Evolutionary conservation across 2,888 invertebrate genomes (phyloP).

Genomic region (Eristalis arbustorum): DNA sequence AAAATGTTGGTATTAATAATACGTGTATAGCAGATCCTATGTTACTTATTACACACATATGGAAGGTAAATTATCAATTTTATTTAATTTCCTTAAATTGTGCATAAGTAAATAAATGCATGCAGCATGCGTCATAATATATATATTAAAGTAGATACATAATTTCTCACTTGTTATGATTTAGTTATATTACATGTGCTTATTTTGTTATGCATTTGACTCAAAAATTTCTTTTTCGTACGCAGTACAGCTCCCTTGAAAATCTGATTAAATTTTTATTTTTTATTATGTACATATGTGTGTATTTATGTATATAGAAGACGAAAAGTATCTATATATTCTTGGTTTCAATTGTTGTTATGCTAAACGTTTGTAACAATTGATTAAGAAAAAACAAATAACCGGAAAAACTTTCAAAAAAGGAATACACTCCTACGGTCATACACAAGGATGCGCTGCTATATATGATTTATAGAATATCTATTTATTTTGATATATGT

Average conservation of each 20-base stretch:
- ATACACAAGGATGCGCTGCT: not conserved
- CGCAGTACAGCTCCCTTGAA: not conserved
- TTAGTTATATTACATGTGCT: not conserved
- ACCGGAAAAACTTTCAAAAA: not conserved
- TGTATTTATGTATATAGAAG: not conserved
- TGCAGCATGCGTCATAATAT: too few relatives aligned
- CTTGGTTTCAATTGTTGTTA: not conserved
- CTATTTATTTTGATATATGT: not conserved
- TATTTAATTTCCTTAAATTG: too few relatives aligned
- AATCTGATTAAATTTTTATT: too few relatives aligned
- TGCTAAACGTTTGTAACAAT: too few relatives aligned
- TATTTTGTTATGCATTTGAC: not conserved
- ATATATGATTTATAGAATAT: not conserved
- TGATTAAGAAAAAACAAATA: too few relatives aligned
- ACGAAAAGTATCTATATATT: not conserved
- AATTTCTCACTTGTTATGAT: not conserved
- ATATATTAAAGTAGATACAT: not conserved
- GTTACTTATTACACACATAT: too few relatives aligned
- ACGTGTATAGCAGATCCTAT: too few relatives aligned
- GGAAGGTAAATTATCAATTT: too few relatives aligned
- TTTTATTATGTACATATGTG: not conserved
- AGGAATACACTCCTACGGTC: not conserved
- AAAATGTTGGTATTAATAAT: too few relatives aligned
- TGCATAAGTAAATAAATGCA: too few relatives aligned
- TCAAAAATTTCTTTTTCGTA: not conserved